These are phyloP conservation scores for Macaca mulatta DNA, from an alignment of 2,113 vertebrate species.

Conservation along the genomic window DNA sequence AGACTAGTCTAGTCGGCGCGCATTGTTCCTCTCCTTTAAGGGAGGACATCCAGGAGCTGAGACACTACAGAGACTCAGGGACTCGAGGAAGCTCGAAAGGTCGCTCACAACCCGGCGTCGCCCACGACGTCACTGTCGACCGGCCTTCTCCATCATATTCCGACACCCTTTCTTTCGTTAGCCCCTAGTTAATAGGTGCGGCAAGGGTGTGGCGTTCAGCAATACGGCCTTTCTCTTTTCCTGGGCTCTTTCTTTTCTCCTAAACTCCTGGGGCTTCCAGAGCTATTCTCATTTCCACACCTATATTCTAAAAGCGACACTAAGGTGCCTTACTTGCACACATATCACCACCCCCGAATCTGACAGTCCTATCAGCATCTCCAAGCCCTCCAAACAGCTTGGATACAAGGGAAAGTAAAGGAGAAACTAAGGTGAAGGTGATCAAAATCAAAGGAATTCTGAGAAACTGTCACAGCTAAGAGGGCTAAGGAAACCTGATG, in stretches of 20 bases:
- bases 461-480: background rate
- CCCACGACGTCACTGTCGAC: conserved; percentile 3
- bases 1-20: background rate
- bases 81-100: background rate
- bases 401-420: background rate
- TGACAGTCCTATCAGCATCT: background rate
- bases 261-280: background rate
- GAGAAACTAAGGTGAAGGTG: background rate
- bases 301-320: background rate
- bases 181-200: background rate
- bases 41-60: background rate
- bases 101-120: background rate
- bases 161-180: background rate
- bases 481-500: background rate
- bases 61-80: background rate
- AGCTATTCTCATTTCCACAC: background rate
- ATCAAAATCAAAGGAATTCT: conserved; percentile 14
- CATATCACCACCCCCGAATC: background rate
- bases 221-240: background rate
- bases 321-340: background rate
- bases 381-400: background rate
- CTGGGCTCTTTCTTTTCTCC: background rate
- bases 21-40: background rate
- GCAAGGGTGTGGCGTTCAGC: background rate
- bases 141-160: background rate